These are phyloP conservation scores for Rhamphomyia laevipes DNA, from an alignment of 2,888 invertebrate species.

Conservation along the genomic window DNA sequence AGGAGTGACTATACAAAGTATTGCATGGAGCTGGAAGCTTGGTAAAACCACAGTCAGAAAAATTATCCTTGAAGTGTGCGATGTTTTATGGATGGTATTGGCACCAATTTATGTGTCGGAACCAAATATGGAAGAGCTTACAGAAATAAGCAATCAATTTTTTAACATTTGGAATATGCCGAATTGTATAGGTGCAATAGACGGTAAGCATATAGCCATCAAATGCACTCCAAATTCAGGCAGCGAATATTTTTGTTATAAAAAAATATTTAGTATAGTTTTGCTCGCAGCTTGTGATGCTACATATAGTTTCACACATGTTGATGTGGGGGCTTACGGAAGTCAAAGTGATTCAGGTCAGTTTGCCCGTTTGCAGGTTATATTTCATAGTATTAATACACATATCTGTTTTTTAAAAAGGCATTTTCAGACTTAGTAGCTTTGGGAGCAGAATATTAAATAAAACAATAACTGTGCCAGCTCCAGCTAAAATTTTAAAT, in stretches of 20 bases:
- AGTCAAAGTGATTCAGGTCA: constrained; percentile 18
- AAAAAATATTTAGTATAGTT: constrained; percentile 22
- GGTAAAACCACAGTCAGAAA: constrained; percentile 9
- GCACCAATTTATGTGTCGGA: constrained; percentile 2
- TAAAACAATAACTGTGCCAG: background rate
- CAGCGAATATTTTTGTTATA: constrained; percentile 23
- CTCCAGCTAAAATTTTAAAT: background rate
- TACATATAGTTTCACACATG: constrained; percentile 23
- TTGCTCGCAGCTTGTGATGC: constrained; percentile 22
- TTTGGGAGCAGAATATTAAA: background rate
- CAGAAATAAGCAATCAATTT: constrained; percentile 7
- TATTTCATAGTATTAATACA: background rate
- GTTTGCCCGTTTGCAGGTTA: constrained; percentile 5
- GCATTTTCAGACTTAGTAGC: background rate
- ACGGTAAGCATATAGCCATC: constrained; percentile 22
- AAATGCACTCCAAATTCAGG: constrained; percentile 19
- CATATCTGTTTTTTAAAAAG: background rate
- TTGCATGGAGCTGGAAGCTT: background rate
- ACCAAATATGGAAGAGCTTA: constrained; percentile 1
- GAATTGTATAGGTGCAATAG: constrained; percentile 20
- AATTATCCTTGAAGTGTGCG: constrained; percentile 9
- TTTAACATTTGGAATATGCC: constrained; percentile 15
- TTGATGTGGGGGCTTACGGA: constrained; percentile 23
- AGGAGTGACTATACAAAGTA: background rate
- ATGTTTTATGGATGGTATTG: constrained; percentile 6